phyloP scores from a whole-genome alignment of 2,888 invertebrate species.

The Hermaeophaga mercurialis region DNA sequence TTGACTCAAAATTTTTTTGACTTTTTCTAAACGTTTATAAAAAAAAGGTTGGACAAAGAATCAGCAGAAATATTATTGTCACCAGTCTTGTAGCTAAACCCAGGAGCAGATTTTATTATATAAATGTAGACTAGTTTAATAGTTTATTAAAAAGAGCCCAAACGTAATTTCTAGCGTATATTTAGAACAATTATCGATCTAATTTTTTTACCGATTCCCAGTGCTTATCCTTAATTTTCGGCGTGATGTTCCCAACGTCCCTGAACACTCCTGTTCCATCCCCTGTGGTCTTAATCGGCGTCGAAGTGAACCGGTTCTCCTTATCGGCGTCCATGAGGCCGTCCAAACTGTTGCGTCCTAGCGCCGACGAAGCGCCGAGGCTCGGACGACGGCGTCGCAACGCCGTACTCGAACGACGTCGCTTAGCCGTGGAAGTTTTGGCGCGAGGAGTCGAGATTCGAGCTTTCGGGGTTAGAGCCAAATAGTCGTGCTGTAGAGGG shows the following conservation, averaged over 20 bases:
- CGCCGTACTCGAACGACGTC: constrained; percentile 51
- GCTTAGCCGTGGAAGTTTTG: constrained; percentile 55
- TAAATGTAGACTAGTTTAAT: too few species aligned
- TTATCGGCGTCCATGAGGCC: constrained; percentile 61
- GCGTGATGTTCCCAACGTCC: constrained; percentile 69
- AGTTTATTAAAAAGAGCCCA: too few species aligned
- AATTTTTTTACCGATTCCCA: constrained; percentile 21
- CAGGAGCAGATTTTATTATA: too few species aligned
- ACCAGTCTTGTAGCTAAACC: too few species aligned
- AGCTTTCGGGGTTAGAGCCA: constrained; percentile 44
- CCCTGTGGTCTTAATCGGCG: constrained; percentile 61
- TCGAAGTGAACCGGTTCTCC: constrained; percentile 66
- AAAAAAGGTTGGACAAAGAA: too few species aligned
- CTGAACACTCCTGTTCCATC: constrained; percentile 59
- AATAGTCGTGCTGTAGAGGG: constrained; percentile 34
- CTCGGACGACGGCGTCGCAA: constrained; percentile 50
- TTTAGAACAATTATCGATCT: too few species aligned
- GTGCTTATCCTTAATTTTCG: constrained; percentile 51
- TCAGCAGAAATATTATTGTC: too few species aligned
- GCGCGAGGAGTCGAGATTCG: constrained; percentile 42
- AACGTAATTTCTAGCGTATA: too few species aligned
- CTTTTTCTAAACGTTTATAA: too few species aligned
- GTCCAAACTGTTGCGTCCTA: constrained; percentile 57
- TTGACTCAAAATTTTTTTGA: too few species aligned
- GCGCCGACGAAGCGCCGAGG: constrained; percentile 49